phyloP scores from a whole-genome alignment of 1,140 invertebrate genomes.

The Aethina tumida region DNA sequence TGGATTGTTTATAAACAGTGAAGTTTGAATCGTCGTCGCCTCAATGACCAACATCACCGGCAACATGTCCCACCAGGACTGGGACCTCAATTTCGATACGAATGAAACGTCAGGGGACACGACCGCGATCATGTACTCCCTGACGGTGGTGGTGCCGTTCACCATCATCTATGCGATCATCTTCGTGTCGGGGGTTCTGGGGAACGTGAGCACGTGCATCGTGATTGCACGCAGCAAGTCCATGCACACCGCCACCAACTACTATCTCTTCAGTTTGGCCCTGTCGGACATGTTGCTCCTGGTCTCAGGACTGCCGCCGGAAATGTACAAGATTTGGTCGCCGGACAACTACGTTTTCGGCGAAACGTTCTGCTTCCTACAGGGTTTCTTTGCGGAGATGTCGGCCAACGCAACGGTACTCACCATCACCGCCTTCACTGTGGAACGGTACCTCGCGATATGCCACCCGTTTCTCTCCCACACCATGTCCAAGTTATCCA shows the following conservation, averaged over 20 bases:
- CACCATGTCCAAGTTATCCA: slow-evolving; percentile 41
- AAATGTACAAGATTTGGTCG: slow-evolving; percentile 71
- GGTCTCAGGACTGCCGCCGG: slow-evolving; percentile 62
- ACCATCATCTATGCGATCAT: slow-evolving; percentile 66
- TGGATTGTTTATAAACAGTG: too few relatives aligned
- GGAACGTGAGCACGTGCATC: slow-evolving; percentile 76
- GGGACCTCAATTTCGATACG: too few relatives aligned
- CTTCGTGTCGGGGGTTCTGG: slow-evolving; percentile 70
- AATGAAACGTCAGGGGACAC: too few relatives aligned
- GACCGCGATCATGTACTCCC: too few relatives aligned
- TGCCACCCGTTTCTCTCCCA: slow-evolving; percentile 49
- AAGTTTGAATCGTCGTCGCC: too few relatives aligned
- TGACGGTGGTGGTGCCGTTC: slow-evolving; percentile 43
- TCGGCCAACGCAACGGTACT: slow-evolving; percentile 58
- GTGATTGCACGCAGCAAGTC: slow-evolving; percentile 72
- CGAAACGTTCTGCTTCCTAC: slow-evolving; percentile 58
- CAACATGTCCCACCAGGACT: too few relatives aligned
- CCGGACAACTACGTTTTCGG: slow-evolving; percentile 60
- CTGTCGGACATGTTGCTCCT: slow-evolving; percentile 80
- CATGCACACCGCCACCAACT: slow-evolving; percentile 80
- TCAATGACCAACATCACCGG: too few relatives aligned
- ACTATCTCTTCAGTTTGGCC: slow-evolving; percentile 79
- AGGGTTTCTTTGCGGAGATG: slow-evolving; percentile 61
- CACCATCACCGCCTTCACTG: slow-evolving; percentile 57
- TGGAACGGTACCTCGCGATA: slow-evolving; percentile 63